phyloP scores from a whole-genome alignment of 2,113 vertebrate species.

The Anguilla japonica region DNA sequence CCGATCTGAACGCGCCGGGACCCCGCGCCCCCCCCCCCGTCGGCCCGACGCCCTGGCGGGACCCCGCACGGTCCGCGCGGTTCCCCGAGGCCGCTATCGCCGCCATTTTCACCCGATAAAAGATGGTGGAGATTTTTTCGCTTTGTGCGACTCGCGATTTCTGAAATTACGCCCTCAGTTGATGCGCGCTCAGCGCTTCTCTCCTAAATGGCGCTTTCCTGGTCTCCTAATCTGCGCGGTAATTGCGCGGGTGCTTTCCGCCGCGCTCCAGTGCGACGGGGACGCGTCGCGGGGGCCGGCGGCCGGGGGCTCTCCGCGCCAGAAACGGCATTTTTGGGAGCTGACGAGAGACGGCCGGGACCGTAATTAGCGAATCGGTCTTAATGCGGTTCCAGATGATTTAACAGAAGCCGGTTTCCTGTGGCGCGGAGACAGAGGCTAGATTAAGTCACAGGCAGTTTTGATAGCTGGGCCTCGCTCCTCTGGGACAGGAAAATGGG shows the following conservation, averaged over 20 bases:
- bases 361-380: slow-evolving; percentile 69
- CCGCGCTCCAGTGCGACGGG: slow-evolving; percentile 31
- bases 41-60: slow-evolving; percentile 53
- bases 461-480: slow-evolving; percentile 63
- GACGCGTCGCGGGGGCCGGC: slow-evolving; percentile 11
- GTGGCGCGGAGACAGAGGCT: slow-evolving; percentile 63
- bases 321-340: slow-evolving; percentile 63
- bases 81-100: slow-evolving; percentile 56
- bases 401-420: slow-evolving; percentile 72
- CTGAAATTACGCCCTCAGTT: slow-evolving; percentile 50
- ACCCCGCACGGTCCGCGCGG: slow-evolving; percentile 49
- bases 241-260: slow-evolving; percentile 45
- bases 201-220: slow-evolving; percentile 56
- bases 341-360: slow-evolving; percentile 62
- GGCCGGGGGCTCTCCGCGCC: slow-evolving; percentile 46
- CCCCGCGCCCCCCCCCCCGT: slow-evolving; percentile 49
- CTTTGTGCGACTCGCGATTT: slow-evolving; percentile 48
- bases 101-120: slow-evolving; percentile 58
- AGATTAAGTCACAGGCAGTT: slow-evolving; percentile 67
- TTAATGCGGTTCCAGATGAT: slow-evolving; percentile 72
- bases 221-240: slow-evolving; percentile 43
- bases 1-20: slow-evolving; percentile 58
- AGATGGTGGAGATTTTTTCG: slow-evolving; percentile 55
- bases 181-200: slow-evolving; percentile 48
- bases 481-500: slow-evolving; percentile 61